phyloP scores from a whole-genome alignment of 64 coral and sea anemone species.

The Pocillopora verrucosa region DNA sequence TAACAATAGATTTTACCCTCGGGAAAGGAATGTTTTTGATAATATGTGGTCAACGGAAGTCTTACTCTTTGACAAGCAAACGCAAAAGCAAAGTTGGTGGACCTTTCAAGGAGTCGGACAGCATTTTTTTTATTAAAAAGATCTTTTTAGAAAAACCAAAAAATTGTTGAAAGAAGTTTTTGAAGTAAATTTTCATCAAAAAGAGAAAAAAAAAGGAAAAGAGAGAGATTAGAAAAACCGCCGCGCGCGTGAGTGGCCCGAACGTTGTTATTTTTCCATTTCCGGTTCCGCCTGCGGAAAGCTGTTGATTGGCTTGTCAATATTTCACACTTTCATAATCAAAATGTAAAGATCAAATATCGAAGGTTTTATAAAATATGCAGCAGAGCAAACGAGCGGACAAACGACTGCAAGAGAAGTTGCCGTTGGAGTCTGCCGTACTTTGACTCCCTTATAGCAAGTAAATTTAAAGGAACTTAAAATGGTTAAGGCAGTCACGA shows the following conservation, averaged over 20 bases:
- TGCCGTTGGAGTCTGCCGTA: neutral
- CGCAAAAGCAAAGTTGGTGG: neutral
- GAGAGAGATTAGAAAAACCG: neutral
- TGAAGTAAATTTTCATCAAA: neutral
- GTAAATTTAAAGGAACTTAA: neutral
- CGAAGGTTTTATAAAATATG: conserved; percentile 14
- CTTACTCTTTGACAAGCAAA: neutral
- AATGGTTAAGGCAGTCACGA: conserved; percentile 62
- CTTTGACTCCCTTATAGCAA: conserved; percentile 6
- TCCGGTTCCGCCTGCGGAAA: conserved; percentile 24
- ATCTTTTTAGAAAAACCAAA: neutral
- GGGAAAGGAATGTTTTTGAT: neutral
- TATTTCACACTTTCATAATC: conserved; percentile 4
- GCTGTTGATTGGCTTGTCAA: conserved; percentile 32
- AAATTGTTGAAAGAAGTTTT: neutral
- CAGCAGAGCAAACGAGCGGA: neutral
- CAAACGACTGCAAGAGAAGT: neutral
- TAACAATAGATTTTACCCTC: neutral
- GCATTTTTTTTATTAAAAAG: neutral
- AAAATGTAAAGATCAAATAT: neutral
- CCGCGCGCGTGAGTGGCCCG: neutral
- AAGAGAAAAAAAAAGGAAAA: neutral
- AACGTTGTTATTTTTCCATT: conserved; percentile 17
- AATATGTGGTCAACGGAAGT: neutral
- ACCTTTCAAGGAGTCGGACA: neutral